These are phyloP conservation scores for Eutrigla gurnardus DNA, from an alignment of 2,797 vertebrate genomes.

Conservation along the genomic window DNA sequence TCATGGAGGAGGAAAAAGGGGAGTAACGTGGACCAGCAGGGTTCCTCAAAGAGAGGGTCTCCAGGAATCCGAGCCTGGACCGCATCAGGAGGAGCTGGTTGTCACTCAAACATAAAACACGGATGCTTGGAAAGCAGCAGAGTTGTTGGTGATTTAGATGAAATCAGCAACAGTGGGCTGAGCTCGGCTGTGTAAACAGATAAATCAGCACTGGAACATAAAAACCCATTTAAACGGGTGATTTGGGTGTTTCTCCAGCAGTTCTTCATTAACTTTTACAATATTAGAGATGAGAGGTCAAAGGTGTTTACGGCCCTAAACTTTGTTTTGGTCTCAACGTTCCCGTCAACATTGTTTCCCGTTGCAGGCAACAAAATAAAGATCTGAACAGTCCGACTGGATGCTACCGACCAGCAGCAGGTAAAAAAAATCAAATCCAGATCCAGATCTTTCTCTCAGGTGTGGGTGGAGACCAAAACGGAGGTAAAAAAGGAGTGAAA, in stretches of 20 bases:
- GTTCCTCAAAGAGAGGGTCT: slow-evolving; percentile 26
- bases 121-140: slow-evolving; percentile 25
- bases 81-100: slow-evolving; percentile 38
- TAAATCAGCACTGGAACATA: slow-evolving; percentile 30
- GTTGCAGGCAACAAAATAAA: not conserved
- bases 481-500: not conserved
- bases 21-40: not conserved
- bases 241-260: not conserved
- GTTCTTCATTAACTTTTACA: not conserved
- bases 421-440: too few relatives aligned
- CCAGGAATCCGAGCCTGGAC: slow-evolving; percentile 44
- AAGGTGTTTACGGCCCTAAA: not conserved
- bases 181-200: slow-evolving; percentile 15
- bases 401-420: not conserved
- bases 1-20: not conserved
- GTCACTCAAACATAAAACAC: slow-evolving; percentile 52
- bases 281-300: not conserved
- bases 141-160: slow-evolving; percentile 42
- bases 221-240: not conserved
- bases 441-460: not conserved
- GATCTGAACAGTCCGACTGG: not conserved
- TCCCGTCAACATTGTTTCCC: not conserved
- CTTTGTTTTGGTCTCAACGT: not conserved
- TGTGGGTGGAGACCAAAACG: not conserved
- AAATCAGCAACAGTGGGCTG: slow-evolving; percentile 28